Evolutionary conservation across 2,113 vertebrate genomes (phyloP), one percentile per base, ranked within the genome.

Genomic region (Poecile atricapillus): DNA sequence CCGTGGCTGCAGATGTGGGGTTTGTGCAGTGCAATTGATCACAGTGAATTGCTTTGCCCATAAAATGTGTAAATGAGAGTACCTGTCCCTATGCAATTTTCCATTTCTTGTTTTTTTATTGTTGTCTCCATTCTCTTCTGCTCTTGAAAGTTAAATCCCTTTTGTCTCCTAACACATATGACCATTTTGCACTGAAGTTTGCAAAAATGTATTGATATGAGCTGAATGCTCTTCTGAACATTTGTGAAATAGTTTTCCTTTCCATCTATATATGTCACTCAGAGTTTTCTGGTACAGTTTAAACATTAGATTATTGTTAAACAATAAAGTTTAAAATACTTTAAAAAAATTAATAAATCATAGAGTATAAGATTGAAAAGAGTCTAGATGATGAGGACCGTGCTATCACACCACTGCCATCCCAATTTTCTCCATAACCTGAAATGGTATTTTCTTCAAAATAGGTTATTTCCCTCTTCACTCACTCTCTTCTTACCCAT

Each of bases 1-100:
- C 0, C 0, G 9, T 15, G 28, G 31, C 13, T 37, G 31, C 20
- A 89, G 22, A 5, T 43, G 6, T 16, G 10, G 9, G 16, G 15
- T 56, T 79, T 47, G 22, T 41, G 31, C 73, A 63, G 37, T 39
- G 5, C 19, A 62, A 5, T 62, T 50, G n/a, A 53, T 19, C 46
- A n/a, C 56, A n/a, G 16, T 31, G 25, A 55, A 59, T 46, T 73
- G 23, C 13, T 80, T 47, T 77, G 15, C 24, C 47, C 59, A 37
- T 0, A 43, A 20, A 46, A 30, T 62, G 4, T 53, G 13, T 55
- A 37, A 55, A 65, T 35, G n/a, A 55, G 30, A 23, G 24, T 31
- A 53, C 23, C 13, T 39, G 35, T 31, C 27, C 33, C 43, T 70
- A 24, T 74, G 7, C 16, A 55, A 4, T 49, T 85, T 90, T 33